phyloP scores from a whole-genome alignment of 2,888 invertebrate species.

The Limnephilus marmoratus region DNA sequence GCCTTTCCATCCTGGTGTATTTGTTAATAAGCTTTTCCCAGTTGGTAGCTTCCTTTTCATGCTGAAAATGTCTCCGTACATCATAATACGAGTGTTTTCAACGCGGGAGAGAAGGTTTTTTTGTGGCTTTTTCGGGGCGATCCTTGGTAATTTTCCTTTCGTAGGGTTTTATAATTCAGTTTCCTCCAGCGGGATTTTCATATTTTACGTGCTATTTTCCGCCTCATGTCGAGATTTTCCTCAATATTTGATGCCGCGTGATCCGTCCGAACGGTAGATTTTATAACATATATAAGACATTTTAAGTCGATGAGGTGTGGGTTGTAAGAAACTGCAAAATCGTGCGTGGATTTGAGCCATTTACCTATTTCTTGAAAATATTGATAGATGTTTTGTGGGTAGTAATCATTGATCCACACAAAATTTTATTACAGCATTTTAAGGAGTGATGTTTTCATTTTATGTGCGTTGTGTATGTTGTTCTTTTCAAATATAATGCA shows the following conservation, averaged over 20 bases:
- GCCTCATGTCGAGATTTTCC: neutral
- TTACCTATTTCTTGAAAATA: neutral
- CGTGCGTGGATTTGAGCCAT: neutral
- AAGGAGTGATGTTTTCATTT: neutral
- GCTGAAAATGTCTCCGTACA: neutral
- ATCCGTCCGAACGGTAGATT: neutral
- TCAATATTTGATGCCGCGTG: slow-evolving; percentile 5
- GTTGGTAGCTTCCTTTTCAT: neutral
- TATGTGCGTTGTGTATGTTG: too few relatives aligned
- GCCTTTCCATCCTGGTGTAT: neutral
- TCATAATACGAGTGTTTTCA: neutral
- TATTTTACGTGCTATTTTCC: slow-evolving; percentile 15
- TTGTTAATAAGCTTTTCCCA: neutral
- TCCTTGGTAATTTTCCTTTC: slow-evolving; percentile 13
- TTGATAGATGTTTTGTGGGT: too few relatives aligned
- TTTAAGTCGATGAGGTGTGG: neutral
- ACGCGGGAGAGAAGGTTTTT: neutral
- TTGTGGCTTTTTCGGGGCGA: neutral
- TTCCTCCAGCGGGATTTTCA: neutral
- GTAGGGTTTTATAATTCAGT: slow-evolving; percentile 1
- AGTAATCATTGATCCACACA: too few relatives aligned
- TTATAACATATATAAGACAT: neutral
- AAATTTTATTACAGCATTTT: neutral
- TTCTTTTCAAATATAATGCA: too few relatives aligned
- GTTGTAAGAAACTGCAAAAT: neutral